Base-by-base conservation (phyloP, 2,888 invertebrate species). In the Alsophila aescularia region DNA sequence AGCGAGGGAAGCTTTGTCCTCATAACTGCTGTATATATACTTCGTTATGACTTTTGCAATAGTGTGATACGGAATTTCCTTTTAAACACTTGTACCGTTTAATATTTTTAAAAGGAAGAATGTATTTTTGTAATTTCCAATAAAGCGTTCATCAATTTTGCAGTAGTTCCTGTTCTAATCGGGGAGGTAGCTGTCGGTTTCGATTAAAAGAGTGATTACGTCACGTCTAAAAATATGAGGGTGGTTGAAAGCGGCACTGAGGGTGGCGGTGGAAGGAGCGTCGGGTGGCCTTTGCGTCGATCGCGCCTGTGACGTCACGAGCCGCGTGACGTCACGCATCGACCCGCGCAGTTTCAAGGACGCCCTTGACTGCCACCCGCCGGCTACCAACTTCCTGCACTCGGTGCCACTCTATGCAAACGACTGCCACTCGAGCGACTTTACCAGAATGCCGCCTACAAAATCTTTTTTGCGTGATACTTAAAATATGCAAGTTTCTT, bases 171-270 rank as follows among this genome's bases (percentile, higher is more conserved):
- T 49, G 47, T 14, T 39, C 29, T 18, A 44, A n/a, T n/a, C n/a
- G n/a, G n/a, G 31, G 32, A 51, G 31, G 32, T 34, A 24, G 31
- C 27, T 50, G 49, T 48, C 45, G 53, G 45, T 48, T 37, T 69
- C 68, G 74, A 67, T 76, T 69, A 69, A 77, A 77, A 77, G 73
- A 76, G 70, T 65, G 71, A 75, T 87, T 83, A 86, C 90, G 89
- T 90, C 90, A 90, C 74, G 67, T 83, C 87, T 89, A 90, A 85
- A 90, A 85, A 89, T 90, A 89, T 67, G 65, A 73, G 79, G 87
- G 84, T 79, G 82, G 83, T 72, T 66, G 65, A 69, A 70, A 73
- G 60, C 69, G 72, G 72, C 67, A 67, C 70, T 66, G 54, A 67
- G 78, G 81, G 83, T 82, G 78, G 64, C 31, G 74, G 62, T 64